A percentile compares a stretch with the other conserved stretches of the same genome.
phyloP scores from a whole-genome alignment of 2,888 invertebrate species.

The Diarsia rubi region DNA sequence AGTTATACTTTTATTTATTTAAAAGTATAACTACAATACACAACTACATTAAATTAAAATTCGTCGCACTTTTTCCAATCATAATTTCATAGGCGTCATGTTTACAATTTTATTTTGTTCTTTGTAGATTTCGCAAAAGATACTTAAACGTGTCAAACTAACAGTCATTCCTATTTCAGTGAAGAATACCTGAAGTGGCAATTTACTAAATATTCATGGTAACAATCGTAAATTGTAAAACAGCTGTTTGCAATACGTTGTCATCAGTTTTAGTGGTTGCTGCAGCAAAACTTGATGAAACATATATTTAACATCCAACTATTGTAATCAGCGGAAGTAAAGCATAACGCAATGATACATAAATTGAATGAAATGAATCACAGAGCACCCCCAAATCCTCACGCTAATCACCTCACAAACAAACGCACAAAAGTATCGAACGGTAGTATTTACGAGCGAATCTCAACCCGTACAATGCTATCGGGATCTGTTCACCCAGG shows the following conservation, averaged over 20 bases:
- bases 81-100: background rate
- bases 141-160: background rate
- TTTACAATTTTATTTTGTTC: background rate
- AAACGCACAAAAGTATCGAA: constrained; percentile 63
- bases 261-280: no score
- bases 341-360: background rate
- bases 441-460: constrained; percentile 64
- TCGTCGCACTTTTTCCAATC: background rate
- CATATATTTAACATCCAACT: background rate
- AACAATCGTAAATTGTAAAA: background rate
- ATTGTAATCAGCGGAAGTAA: background rate
- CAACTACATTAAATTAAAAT: background rate
- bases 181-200: background rate
- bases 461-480: constrained; percentile 71
- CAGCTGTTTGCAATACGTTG: no score
- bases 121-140: background rate
- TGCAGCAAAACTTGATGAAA: background rate
- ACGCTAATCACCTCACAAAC: constrained; percentile 58
- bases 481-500: constrained; percentile 68
- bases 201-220: background rate
- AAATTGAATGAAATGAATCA: constrained; percentile 30
- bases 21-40: background rate
- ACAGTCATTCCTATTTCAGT: no score
- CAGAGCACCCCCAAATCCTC: constrained; percentile 32
- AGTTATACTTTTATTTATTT: no score